These are phyloP conservation scores for Heliconius charithonia DNA, from an alignment of 2,888 invertebrate species.

Conservation along the genomic window DNA sequence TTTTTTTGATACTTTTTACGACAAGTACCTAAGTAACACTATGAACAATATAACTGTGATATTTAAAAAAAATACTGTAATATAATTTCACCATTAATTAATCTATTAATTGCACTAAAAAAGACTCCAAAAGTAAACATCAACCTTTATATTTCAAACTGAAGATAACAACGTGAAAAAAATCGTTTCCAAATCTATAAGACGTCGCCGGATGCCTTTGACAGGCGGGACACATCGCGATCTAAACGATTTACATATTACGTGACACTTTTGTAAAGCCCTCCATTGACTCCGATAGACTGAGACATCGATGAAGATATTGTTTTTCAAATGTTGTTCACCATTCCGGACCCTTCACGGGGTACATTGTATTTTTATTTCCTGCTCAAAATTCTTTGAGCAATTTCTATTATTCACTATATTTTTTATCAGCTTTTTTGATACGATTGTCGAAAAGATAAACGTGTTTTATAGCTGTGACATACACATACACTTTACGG, in stretches of 20 bases:
- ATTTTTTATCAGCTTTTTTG: conserved; percentile 45
- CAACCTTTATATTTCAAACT: conserved; percentile 60
- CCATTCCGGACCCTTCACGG: conserved; percentile 64
- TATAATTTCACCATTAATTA: too few relatives aligned
- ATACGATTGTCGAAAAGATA: background rate
- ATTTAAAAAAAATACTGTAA: background rate
- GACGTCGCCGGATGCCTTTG: conserved; percentile 71
- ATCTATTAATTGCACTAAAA: background rate
- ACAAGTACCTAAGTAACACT: background rate
- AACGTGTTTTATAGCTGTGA: background rate
- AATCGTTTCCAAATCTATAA: conserved; percentile 72
- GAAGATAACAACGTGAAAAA: conserved; percentile 71
- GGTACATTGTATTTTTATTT: conserved; percentile 67
- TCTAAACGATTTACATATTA: conserved; percentile 83
- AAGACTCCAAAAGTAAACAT: background rate
- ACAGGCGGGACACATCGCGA: conserved; percentile 81
- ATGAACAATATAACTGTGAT: background rate
- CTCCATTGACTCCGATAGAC: conserved; percentile 80
- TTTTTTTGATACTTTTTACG: background rate
- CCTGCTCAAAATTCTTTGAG: conserved; percentile 62
- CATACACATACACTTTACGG: too few relatives aligned
- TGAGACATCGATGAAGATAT: conserved; percentile 78
- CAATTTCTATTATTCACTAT: conserved; percentile 53
- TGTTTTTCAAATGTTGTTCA: conserved; percentile 71
- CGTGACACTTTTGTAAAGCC: conserved; percentile 80